Percentiles rank a stretch among this genome's conserved stretches.
phyloP scores from a whole-genome alignment of 2,797 vertebrate genomes.

The Accipiter badius region DNA sequence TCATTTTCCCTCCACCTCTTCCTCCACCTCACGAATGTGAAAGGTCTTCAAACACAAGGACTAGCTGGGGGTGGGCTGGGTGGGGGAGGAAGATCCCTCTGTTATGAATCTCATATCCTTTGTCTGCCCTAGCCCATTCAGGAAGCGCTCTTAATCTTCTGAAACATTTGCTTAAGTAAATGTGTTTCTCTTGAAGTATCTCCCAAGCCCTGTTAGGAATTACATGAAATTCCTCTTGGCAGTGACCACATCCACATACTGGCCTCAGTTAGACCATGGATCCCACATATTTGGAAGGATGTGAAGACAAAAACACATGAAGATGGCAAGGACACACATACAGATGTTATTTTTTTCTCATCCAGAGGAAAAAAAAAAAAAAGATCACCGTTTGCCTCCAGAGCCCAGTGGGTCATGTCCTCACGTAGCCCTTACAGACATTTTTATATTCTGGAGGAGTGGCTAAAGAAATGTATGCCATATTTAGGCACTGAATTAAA shows the following conservation, averaged over 20 bases:
- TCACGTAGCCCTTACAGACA: not conserved
- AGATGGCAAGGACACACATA: not conserved
- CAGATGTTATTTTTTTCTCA: not conserved
- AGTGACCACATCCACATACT: not conserved
- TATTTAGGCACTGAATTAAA: not conserved
- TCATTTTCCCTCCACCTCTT: not conserved
- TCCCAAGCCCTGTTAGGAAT: not conserved
- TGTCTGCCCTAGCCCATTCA: not conserved
- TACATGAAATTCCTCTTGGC: not conserved
- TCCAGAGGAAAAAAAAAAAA: not conserved
- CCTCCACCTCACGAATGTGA: not conserved
- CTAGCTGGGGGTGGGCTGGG: too few relatives aligned
- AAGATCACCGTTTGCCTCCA: not conserved
- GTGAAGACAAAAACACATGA: not conserved
- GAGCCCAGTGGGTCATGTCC: not conserved
- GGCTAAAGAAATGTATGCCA: not conserved
- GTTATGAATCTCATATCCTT: not conserved
- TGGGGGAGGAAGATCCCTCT: not conserved
- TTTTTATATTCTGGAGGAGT: not conserved
- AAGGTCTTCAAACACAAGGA: not conserved
- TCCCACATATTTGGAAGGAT: not conserved
- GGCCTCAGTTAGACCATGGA: not conserved
- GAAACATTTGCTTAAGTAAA: not conserved
- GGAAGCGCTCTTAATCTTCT: not conserved
- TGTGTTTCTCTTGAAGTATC: not conserved